phyloP scores from a whole-genome alignment of 2,888 invertebrate genomes.

The Lasioglossum vierecki region DNA sequence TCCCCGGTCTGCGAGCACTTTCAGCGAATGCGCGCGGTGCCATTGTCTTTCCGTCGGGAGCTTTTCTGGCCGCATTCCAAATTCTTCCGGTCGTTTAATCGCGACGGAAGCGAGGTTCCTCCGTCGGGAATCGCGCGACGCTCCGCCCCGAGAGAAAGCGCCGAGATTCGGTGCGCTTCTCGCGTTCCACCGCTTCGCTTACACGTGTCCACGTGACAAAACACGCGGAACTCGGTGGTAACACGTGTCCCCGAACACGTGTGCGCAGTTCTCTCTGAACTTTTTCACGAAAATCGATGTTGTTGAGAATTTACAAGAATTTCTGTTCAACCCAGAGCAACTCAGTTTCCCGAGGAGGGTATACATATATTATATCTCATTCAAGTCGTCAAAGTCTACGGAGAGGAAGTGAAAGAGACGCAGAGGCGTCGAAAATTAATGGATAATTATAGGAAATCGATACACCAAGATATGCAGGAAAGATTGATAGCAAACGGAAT shows the following conservation, averaged over 20 bases:
- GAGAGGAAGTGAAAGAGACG: too few relatives aligned
- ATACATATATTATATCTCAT: too few relatives aligned
- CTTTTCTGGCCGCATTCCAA: slow-evolving; percentile 29
- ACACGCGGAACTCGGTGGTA: slow-evolving; percentile 29
- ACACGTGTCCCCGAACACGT: slow-evolving; percentile 43
- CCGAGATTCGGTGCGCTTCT: slow-evolving; percentile 11
- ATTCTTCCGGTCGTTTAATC: slow-evolving; percentile 31
- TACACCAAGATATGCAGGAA: neutral
- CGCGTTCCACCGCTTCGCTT: slow-evolving; percentile 16
- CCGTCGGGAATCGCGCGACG: neutral
- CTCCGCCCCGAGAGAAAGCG: slow-evolving; percentile 18
- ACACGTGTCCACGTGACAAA: slow-evolving; percentile 31
- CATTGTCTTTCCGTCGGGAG: neutral
- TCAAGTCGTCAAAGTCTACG: neutral
- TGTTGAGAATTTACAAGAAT: too few relatives aligned
- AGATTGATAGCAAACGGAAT: slow-evolving; percentile 33
- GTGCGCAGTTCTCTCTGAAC: slow-evolving; percentile 2
- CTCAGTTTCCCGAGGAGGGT: too few relatives aligned
- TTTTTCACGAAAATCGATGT: neutral
- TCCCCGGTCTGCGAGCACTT: neutral
- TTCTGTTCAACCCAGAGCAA: too few relatives aligned
- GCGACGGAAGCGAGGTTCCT: neutral
- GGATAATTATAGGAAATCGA: slow-evolving; percentile 33
- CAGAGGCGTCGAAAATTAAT: slow-evolving; percentile 11
- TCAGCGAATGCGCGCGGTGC: neutral